Base-by-base conservation (phyloP, 2,797 vertebrate species). In the Smutsia temminckii region DNA sequence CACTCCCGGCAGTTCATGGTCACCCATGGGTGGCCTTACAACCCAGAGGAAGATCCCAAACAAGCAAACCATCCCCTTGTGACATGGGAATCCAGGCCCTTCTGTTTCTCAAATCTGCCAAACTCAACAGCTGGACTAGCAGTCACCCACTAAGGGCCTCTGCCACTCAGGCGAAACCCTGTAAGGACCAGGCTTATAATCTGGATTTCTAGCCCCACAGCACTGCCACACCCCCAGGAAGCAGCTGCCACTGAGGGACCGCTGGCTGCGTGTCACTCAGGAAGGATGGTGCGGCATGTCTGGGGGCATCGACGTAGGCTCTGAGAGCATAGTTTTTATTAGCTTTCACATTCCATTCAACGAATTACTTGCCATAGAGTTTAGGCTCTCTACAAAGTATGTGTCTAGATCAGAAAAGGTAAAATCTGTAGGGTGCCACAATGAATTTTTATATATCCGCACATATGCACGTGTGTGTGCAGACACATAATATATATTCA, bases 281-380 rank as follows among this genome's bases (percentile, higher is more conserved):
- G 51, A 9, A 10, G 9, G 1, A 49, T 4, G 21, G 3, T 2
- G 68, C 2, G 0, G 29, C 37, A 6, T n/a, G 12, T 2, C 66
- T 40, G 12, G 27, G 29, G 32, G 49, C 13, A 25, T 0, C 6
- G 2, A 42, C 5, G 4, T 2, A 37, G 23, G 34, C 7, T 57
- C 72, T 77, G 0, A 0, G 32, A 64, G 23, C 8, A 0, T 14
- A 12, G 21, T 63, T 83, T 68, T 27, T 32, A 34, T 51, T 10
- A 37, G 72, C n/a, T 72, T 63, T 53, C 79, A 61, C 71, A 34
- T 80, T 93, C 74, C 63, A 80, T 37, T 49, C 72, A 86, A 55
- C 20, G 55, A 66, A 57, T 80, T 3, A 74, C 40, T 75, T 37
- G 21, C 74, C 51, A 49, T 1, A 34, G n/a, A 71, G 90, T 20